Evolutionary conservation across 2,797 vertebrate genomes (phyloP), one percentile per base, ranked within the genome.

Genomic region (Anguilla anguilla): DNA sequence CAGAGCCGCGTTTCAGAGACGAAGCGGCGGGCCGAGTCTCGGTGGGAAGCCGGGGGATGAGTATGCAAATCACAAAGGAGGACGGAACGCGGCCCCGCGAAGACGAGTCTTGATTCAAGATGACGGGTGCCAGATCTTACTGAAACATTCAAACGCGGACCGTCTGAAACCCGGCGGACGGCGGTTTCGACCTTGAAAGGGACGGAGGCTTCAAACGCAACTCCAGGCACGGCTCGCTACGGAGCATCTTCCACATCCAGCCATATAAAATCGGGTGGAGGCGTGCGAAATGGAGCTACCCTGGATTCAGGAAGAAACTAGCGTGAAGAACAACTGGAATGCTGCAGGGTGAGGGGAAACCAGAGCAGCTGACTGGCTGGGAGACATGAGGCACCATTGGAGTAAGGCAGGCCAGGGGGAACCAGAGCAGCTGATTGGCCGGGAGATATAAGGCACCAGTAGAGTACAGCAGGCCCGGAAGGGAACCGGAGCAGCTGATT

Each of bases 51-150:
- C 49, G 17, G 28, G 77, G 74, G 74, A 79, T 43, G 39, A 79
- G 31, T 1, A n/a, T 0, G 43, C 25, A 3, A 81, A 43, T 49
- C 77, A 81, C 11, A 49, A 49, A 81, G 77, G 43, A n/a, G 15
- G 22, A 25, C 77, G 5, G 31, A 85, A 88, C 85, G 86, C 74
- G 85, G 82, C n/a, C 53, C 15, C 39, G 1, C 39, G 55, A 84
- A 83, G 87, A 87, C 84, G 15, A 83, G 82, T 81, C 83, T 2
- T 67, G 55, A 46, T 90, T 28, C 39, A 49, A 51, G 43, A n/a
- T 15, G 11, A 25, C 55, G 7, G 55, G 13, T 7, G 79, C 6
- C 77, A 53, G 43, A 6, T 43, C 13, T 83, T 9, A 64, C 35
- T 19, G 59, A 28, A 53, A 84, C 6, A 7, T 43, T 77, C 74